These are phyloP conservation scores for Sebastes reedi DNA, from an alignment of 2,797 vertebrate species.

Conservation along the genomic window DNA sequence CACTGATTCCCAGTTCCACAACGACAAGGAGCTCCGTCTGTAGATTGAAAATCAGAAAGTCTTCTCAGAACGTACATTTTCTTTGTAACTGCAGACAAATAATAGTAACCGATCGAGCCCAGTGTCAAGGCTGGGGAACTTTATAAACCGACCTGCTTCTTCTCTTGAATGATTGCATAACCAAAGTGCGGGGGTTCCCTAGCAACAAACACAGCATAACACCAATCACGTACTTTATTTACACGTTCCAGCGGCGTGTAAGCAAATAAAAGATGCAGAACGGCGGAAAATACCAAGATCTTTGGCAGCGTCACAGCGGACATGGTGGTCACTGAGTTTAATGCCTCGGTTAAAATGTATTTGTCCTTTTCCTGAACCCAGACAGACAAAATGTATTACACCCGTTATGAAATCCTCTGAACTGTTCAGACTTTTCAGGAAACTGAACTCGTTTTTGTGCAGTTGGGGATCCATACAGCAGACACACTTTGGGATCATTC, in stretches of 20 bases:
- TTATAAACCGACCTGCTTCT: background rate
- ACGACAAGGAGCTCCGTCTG: background rate
- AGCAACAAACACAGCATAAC: constrained; percentile 17
- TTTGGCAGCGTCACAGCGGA: background rate
- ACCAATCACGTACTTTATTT: constrained; percentile 7
- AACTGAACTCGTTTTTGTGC: background rate
- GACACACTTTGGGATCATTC: background rate
- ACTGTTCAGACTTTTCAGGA: background rate
- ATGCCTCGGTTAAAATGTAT: background rate
- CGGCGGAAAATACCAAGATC: background rate
- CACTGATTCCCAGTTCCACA: background rate
- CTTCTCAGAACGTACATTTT: background rate
- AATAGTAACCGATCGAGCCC: background rate
- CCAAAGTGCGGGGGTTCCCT: background rate
- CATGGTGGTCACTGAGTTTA: background rate
- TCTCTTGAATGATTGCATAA: constrained; percentile 19
- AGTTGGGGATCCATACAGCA: background rate
- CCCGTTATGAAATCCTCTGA: background rate
- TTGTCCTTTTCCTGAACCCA: background rate
- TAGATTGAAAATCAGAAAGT: background rate
- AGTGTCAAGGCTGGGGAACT: background rate
- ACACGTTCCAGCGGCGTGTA: background rate
- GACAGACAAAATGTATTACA: background rate
- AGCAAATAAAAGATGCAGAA: constrained; percentile 15
- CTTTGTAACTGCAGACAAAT: background rate